Evolutionary conservation across 2,113 vertebrate genomes (phyloP), one percentile per base, ranked within the genome.

Genomic region (Nibea albiflora): DNA sequence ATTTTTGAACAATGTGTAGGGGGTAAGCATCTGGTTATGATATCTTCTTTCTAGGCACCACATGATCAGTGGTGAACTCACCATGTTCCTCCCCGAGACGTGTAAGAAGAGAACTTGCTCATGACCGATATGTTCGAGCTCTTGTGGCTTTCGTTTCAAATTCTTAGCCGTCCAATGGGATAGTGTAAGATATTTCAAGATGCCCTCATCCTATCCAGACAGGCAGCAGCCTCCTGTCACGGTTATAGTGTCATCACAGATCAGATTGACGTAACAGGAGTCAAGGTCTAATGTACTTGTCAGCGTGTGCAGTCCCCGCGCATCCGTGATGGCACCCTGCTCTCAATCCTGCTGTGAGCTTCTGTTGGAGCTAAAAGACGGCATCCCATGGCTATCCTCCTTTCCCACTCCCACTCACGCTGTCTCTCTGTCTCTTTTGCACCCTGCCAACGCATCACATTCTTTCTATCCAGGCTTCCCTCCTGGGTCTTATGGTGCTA

Each of bases 321-420:
- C 78, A 82, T 90, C 84, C 54, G 73, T 66, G 81, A 87, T 44
- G 83, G 69, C 83, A 19, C 78, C 85, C 85, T 76, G 81, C 84
- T 86, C 74, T 44, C 70, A 69, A 62, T 77, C 85, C 60, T 63
- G 77, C 87, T 86, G 81, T 28, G 71, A 84, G 74, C 76, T 81
- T 83, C 85, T 84, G 88, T 73, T 44, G 68, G 44, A 76, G 72
- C 74, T 73, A 71, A 81, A 46, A 88, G 74, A 76, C 22, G 14
- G 67, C 76, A 65, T 79, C 73, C 78, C 74, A 28, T 67, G 63
- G 76, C 61, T 81, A 64, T 49, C 57, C 46, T 46, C 15, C 67
- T 24, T 44, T 82, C 42, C 19, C 68, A 24, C 68, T 80, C 52
- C 19, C 12, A 8, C 42, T 26, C 39, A 4, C n/a, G 3, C 4